phyloP scores from a whole-genome alignment of 2,888 invertebrate genomes.

The Drosophila trichaetosa region DNA sequence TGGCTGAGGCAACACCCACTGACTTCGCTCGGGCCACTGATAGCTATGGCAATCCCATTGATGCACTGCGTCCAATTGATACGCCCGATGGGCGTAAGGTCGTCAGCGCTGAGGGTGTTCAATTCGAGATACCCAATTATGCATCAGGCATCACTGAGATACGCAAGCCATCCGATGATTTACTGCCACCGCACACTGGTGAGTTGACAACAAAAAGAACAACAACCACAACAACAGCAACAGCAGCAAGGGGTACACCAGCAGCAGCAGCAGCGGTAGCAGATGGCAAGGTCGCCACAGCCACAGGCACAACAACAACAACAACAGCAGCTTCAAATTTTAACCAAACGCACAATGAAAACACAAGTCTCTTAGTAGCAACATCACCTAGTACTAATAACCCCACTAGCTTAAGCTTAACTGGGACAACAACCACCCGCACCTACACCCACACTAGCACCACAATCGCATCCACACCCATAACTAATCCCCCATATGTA shows the following conservation, averaged over 20 bases:
- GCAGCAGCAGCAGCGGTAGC: conserved; percentile 15
- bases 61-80: conserved; percentile 80
- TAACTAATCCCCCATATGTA: conserved; percentile 28
- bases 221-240: conserved; percentile 26
- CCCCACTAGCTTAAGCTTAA: conserved; percentile 47
- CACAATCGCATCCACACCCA: conserved; percentile 19
- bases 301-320: conserved; percentile 8
- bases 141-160: conserved; percentile 85
- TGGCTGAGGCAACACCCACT: conserved; percentile 58
- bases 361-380: conserved; percentile 36
- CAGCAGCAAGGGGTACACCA: conserved; percentile 17
- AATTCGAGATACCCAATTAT: conserved; percentile 85
- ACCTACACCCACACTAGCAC: conserved; percentile 20
- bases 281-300: conserved; percentile 25
- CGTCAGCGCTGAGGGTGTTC: conserved; percentile 82
- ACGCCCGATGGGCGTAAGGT: conserved; percentile 84
- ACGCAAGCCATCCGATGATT: conserved; percentile 82
- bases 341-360: conserved; percentile 29
- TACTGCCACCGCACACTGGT: conserved; percentile 85
- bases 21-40: conserved; percentile 71
- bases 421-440: conserved; percentile 16
- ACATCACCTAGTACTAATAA: conserved; percentile 18
- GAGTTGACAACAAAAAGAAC: conserved; percentile 74
- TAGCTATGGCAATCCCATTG: conserved; percentile 84
- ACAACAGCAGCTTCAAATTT: conserved; percentile 18